Conservation (phyloP, 2,888 invertebrate species). For the Drosophila nr. medialis region DNA sequence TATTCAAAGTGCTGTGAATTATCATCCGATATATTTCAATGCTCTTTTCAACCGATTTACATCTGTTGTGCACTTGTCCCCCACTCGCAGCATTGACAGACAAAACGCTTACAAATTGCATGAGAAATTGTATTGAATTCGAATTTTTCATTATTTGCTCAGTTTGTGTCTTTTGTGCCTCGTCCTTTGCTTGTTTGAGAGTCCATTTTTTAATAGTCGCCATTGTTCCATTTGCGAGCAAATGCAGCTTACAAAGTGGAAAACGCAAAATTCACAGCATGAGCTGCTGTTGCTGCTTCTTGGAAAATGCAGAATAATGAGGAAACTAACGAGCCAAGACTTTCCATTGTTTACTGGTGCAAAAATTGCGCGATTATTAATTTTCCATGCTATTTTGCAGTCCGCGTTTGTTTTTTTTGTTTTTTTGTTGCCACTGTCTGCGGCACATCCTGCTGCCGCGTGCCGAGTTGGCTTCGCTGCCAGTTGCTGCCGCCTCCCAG, state of each 20-base stretch:
- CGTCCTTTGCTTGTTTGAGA: conserved; percentile 47
- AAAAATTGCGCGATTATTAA: conserved; percentile 81
- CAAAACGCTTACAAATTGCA: conserved; percentile 54
- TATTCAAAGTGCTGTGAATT: background rate
- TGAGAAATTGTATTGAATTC: conserved; percentile 68
- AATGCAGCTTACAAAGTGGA: conserved; percentile 41
- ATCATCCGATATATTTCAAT: conserved; percentile 1
- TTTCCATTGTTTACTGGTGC: conserved; percentile 80
- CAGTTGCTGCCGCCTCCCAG: conserved; percentile 32
- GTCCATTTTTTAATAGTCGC: conserved; percentile 37
- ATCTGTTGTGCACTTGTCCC: conserved; percentile 43
- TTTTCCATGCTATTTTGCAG: conserved; percentile 79
- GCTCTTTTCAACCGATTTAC: background rate
- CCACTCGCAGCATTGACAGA: conserved; percentile 22
- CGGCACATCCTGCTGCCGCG: conserved; percentile 31
- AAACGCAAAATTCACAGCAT: conserved; percentile 34
- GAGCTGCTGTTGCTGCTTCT: conserved; percentile 23
- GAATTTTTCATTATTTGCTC: conserved; percentile 60
- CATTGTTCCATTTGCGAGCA: conserved; percentile 42
- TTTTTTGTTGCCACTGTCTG: conserved; percentile 25
- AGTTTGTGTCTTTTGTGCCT: conserved; percentile 20
- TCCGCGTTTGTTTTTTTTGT: conserved; percentile 20
- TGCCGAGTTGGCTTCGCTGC: conserved; percentile 11
- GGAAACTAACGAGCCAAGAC: conserved; percentile 81
- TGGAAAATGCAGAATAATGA: conserved; percentile 76